These are phyloP conservation scores for Cynaeus angustus DNA, from an alignment of 2,888 invertebrate genomes.

Conservation along the genomic window DNA sequence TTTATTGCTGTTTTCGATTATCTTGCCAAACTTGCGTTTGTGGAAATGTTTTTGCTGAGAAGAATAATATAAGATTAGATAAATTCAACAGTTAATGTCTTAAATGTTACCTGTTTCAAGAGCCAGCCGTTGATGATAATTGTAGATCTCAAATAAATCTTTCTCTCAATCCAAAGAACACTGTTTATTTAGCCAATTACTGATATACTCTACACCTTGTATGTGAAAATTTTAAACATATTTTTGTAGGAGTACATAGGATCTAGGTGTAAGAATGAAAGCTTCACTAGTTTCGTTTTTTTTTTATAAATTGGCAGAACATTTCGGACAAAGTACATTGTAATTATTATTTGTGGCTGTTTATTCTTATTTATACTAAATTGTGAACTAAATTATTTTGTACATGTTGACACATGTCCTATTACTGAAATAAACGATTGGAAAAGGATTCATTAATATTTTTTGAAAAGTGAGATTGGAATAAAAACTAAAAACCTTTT, in stretches of 20 bases:
- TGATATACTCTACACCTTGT: constrained; percentile 4
- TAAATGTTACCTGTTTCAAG: constrained; percentile 50
- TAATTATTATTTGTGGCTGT: constrained; percentile 29
- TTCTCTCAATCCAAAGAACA: constrained; percentile 29
- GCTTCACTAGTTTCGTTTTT: constrained; percentile 5
- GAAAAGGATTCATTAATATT: neutral
- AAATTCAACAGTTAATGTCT: constrained; percentile 45
- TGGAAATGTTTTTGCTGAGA: constrained; percentile 40
- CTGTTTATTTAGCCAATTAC: constrained; percentile 21
- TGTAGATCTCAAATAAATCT: constrained; percentile 47
- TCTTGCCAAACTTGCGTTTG: constrained; percentile 59
- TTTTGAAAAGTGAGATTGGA: neutral
- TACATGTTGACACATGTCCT: constrained; percentile 35
- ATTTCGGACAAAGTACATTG: constrained; percentile 15
- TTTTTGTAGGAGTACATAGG: constrained; percentile 22
- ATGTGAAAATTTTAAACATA: constrained; percentile 21
- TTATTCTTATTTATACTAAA: constrained; percentile 26
- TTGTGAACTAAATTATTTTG: constrained; percentile 37
- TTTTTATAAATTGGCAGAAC: constrained; percentile 12
- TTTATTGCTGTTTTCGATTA: constrained; percentile 57
- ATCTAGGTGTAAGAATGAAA: neutral
- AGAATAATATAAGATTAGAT: constrained; percentile 34
- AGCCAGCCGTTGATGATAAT: constrained; percentile 42
- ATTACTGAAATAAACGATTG: constrained; percentile 32
- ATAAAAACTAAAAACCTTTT: too few species aligned